phyloP scores from a whole-genome alignment of 2,797 vertebrate species.

The Balearica regulorum region DNA sequence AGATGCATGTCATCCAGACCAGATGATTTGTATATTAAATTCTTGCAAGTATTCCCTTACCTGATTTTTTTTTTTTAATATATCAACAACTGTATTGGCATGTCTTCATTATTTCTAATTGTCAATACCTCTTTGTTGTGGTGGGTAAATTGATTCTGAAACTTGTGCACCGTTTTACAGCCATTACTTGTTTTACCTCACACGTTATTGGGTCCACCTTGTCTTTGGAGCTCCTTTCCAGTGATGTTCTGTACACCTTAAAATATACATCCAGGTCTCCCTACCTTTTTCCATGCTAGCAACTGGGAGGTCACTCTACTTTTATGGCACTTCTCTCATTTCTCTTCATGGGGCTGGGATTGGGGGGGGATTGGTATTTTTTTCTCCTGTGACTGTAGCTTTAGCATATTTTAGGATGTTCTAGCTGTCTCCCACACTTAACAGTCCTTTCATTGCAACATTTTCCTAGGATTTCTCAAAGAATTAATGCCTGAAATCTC shows the following conservation, averaged over 20 bases:
- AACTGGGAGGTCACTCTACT: neutral
- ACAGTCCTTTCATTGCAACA: neutral
- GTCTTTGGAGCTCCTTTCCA: neutral
- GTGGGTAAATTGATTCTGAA: neutral
- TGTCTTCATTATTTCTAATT: constrained; percentile 16
- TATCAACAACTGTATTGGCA: constrained; percentile 60
- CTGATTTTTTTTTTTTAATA: constrained; percentile 2
- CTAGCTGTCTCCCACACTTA: neutral
- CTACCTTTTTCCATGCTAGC: neutral
- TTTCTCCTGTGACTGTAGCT: neutral
- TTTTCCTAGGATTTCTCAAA: neutral
- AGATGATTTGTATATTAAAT: constrained; percentile 65
- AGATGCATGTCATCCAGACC: constrained; percentile 58
- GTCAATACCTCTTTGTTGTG: neutral
- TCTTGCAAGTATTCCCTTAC: constrained; percentile 62
- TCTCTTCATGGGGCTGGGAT: neutral
- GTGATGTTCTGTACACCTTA: neutral
- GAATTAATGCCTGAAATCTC: neutral
- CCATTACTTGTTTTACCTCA: neutral
- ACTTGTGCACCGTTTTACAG: neutral
- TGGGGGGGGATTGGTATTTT: neutral
- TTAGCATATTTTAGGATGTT: neutral
- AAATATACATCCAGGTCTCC: neutral
- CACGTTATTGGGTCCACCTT: neutral
- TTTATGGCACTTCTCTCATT: neutral